Conservation (phyloP, 2,888 invertebrate genomes). For the Dasypolia templi region DNA sequence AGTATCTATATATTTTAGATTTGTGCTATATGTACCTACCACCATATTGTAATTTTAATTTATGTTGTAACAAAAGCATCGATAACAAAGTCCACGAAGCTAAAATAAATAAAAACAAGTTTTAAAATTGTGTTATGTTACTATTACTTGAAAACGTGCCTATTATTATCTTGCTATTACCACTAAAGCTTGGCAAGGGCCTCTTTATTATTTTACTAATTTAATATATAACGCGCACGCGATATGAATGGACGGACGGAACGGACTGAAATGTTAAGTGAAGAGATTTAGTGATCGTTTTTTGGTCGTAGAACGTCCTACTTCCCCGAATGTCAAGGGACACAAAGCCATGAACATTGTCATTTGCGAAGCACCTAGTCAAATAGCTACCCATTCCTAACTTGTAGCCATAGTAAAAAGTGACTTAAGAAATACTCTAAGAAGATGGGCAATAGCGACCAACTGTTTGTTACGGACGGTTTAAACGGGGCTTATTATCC, state of each 20-base stretch:
- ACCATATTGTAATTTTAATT: neutral
- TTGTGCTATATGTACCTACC: neutral
- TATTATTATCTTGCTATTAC: slow-evolving; percentile 37
- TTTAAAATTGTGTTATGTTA: slow-evolving; percentile 12
- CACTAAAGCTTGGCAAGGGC: slow-evolving; percentile 21
- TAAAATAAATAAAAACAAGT: neutral
- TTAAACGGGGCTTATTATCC: slow-evolving; percentile 20
- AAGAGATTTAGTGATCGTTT: neutral
- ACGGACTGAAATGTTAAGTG: neutral
- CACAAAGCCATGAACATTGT: slow-evolving; percentile 9
- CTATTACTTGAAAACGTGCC: slow-evolving; percentile 13
- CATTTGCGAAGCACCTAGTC: neutral
- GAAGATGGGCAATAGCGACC: slow-evolving; percentile 24
- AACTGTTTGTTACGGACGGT: slow-evolving; percentile 40
- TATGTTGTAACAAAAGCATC: neutral
- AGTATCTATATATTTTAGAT: neutral
- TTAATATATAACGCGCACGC: slow-evolving; percentile 45
- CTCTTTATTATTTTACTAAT: slow-evolving; percentile 46
- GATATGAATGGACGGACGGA: slow-evolving; percentile 12
- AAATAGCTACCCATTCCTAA: neutral
- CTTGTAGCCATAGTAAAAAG: slow-evolving; percentile 8
- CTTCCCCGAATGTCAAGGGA: neutral
- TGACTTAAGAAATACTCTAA: slow-evolving; percentile 1
- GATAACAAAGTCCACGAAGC: neutral
- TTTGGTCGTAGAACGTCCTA: neutral